Percentiles rank a stretch among this genome's conserved stretches.
phyloP scores from a whole-genome alignment of 2,797 vertebrate species.

The Trachurus trachurus region DNA sequence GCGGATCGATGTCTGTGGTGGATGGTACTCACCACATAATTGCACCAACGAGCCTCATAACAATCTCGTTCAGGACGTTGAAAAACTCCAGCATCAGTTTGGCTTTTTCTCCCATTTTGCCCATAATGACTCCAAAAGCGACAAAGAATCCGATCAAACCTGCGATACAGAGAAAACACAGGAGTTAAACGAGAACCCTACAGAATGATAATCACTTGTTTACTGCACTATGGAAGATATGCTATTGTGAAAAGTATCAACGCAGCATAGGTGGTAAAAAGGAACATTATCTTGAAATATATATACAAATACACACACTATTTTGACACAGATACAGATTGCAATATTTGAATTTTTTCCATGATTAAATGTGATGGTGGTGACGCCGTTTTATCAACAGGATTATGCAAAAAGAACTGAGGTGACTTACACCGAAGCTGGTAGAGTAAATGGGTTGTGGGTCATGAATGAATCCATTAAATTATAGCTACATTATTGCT shows the following conservation, averaged over 20 bases:
- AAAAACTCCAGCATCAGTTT: conserved; percentile 99
- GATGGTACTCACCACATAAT: conserved; percentile 96
- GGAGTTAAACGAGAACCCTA: no score
- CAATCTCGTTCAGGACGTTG: conserved; percentile 97
- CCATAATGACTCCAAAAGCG: conserved; percentile 97
- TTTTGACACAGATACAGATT: not conserved
- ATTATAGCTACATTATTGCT: not conserved
- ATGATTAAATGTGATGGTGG: no score
- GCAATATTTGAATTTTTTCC: no score
- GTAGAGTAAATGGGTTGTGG: not conserved
- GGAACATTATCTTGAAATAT: not conserved
- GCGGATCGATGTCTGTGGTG: not conserved
- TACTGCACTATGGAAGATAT: not conserved
- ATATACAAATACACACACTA: not conserved
- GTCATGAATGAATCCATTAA: not conserved
- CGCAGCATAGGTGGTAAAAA: not conserved
- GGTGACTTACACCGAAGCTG: no score
- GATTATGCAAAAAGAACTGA: not conserved
- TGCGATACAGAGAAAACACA: conserved; percentile 65
- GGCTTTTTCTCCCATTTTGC: conserved; percentile 98
- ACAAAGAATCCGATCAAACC: conserved; percentile 99
- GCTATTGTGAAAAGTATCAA: not conserved
- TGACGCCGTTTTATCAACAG: not conserved
- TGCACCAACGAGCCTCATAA: conserved; percentile 95
- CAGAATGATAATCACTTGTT: not conserved